These are phyloP conservation scores for Styela plicata DNA, from an alignment of 23 tunicate species.

Conservation along the genomic window DNA sequence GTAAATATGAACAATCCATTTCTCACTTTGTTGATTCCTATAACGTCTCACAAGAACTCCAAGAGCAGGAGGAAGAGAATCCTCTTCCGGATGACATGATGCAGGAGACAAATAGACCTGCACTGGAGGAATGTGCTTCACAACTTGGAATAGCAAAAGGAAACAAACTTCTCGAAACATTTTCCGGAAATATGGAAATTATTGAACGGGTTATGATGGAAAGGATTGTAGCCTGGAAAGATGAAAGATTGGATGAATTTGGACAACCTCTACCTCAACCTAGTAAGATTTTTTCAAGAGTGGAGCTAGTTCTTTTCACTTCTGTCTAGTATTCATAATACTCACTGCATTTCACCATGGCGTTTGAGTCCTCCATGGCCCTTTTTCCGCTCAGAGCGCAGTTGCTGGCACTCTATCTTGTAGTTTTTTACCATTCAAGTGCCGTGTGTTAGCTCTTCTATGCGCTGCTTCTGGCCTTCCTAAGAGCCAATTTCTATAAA, in stretches of 20 bases:
- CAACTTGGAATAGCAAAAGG: constrained; percentile 69
- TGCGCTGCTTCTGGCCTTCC: too few species aligned
- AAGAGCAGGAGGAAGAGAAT: background rate
- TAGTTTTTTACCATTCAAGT: too few species aligned
- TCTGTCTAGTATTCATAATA: too few species aligned
- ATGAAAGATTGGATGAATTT: constrained; percentile 42
- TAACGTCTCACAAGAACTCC: constrained; percentile 33
- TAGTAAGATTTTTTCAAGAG: background rate
- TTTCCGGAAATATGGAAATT: constrained; percentile 60
- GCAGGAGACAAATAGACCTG: background rate
- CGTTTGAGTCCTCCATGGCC: too few species aligned
- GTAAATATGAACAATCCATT: constrained; percentile 58
- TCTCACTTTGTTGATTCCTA: constrained; percentile 47
- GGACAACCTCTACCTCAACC: constrained; percentile 45
- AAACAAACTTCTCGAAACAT: constrained; percentile 47
- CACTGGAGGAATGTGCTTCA: constrained; percentile 33
- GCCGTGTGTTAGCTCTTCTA: too few species aligned
- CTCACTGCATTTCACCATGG: too few species aligned
- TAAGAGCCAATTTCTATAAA: too few species aligned
- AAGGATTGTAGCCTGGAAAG: constrained; percentile 64
- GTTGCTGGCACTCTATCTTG: too few species aligned
- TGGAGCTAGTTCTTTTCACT: too few species aligned
- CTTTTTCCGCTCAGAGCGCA: too few species aligned
- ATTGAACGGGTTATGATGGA: constrained; percentile 53
- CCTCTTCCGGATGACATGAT: background rate